Evolutionary conservation across 2,797 vertebrate species (phyloP), one percentile per base, ranked within the genome.

Genomic region (Sebastes taczanowskii): DNA sequence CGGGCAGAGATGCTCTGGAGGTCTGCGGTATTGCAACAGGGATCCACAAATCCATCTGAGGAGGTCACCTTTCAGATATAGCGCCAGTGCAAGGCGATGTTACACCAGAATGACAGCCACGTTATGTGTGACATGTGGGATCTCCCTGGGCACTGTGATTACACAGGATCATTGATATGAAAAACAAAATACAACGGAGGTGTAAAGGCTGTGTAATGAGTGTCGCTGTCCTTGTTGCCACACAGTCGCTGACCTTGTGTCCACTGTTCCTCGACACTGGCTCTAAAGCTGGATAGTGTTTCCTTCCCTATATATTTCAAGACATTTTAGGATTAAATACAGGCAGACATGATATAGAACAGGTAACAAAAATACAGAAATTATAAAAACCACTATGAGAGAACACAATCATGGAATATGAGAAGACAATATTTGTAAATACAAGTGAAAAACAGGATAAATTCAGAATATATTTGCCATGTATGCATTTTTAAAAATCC

Each of bases 1-100:
- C 0, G 2, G 62, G 20, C 34, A 0, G 3, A 74, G 83, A 86
- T 84, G 66, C 70, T 86, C 60, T 6, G 80, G 34, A 81, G 71
- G 84, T 70, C 80, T 91, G 70, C 7, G 55, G 77, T 52, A 67
- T 86, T 42, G 80, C 70, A 84, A 42, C 74, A 55, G 74, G 25
- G 71, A 38, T 78, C 81, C 38, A 49, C 6, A 3, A 70, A 56
- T 66, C 56, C 55, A 22, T 80, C 64, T 59, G 63, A 30, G 34
- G 71, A 80, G 90, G 85, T 81, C 78, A 84, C 80, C 86, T 90
- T 89, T 89, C 71, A 69, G 67, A 87, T 55, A 11, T 5, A 11
- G 74, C 14, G 76, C 63, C 80, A 84, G 78, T 9, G 67, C 81
- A 82, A 69, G 81, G 86, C 62, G 90, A 83, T 32, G 86, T 82